Evolutionary conservation across 2,113 vertebrate species (phyloP).

Genomic region (Hippocampus mohnikei): DNA sequence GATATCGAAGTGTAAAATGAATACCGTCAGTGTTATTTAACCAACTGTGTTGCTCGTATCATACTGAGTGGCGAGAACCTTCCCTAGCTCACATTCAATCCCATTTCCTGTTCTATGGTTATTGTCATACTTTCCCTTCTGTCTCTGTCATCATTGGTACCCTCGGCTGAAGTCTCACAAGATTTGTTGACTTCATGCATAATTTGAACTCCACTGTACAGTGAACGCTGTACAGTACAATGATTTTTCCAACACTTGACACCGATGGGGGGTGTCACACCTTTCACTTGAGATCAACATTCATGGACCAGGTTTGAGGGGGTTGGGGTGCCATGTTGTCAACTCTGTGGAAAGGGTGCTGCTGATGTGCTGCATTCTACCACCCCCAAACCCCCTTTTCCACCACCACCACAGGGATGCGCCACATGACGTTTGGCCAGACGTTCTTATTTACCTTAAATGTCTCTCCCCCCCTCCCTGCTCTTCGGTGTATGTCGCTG

Average conservation of each 20-base stretch:
- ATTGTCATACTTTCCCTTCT: too few species aligned
- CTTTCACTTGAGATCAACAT: slow-evolving; percentile 37
- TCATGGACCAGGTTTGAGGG: slow-evolving; percentile 17
- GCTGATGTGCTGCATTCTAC: slow-evolving; percentile 12
- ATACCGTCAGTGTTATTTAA: too few species aligned
- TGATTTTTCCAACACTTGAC: slow-evolving; percentile 11
- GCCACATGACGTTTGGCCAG: slow-evolving; percentile 32
- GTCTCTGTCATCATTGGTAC: background rate
- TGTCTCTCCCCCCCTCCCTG: slow-evolving; percentile 6
- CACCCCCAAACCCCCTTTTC: background rate
- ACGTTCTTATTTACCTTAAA: slow-evolving; percentile 42
- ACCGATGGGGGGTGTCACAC: slow-evolving; percentile 22
- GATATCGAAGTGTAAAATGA: too few species aligned
- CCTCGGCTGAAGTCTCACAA: too few species aligned
- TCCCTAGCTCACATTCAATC: too few species aligned
- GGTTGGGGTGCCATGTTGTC: slow-evolving; percentile 30
- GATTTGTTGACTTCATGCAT: background rate
- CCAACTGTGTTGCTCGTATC: too few species aligned
- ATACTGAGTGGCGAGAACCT: too few species aligned
- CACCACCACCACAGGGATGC: slow-evolving; percentile 5
- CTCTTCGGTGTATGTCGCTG: slow-evolving; percentile 42
- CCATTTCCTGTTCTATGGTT: too few species aligned
- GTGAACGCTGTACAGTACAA: background rate
- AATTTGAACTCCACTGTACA: background rate
- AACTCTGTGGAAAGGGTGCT: slow-evolving; percentile 5